These are phyloP conservation scores for Nesogale talazaci DNA, from an alignment of 2,113 vertebrate species.

Conservation along the genomic window DNA sequence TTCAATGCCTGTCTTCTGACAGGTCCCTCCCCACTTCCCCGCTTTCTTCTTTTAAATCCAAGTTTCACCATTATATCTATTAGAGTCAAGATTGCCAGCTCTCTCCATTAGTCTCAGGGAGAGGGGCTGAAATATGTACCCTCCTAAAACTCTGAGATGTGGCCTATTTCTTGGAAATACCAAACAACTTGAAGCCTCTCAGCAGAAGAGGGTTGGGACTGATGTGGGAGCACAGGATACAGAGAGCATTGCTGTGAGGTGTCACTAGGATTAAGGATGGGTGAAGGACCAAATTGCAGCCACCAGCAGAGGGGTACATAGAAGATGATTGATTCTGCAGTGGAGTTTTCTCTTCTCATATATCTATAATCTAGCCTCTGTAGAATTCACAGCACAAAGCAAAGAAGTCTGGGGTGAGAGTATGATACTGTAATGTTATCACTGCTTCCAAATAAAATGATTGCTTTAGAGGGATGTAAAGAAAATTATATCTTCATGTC, in stretches of 20 bases:
- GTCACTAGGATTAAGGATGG: neutral
- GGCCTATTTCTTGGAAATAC: neutral
- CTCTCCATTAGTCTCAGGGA: neutral
- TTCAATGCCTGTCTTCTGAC: too few species aligned
- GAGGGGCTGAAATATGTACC: neutral
- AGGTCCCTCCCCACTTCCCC: neutral
- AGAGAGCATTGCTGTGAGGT: neutral
- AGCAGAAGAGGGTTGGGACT: neutral
- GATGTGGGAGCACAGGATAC: neutral
- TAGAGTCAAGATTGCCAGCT: neutral
- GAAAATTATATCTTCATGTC: slow-evolving; percentile 1
- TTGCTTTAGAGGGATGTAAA: slow-evolving; percentile 8
- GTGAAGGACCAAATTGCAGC: neutral
- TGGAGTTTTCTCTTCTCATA: neutral
- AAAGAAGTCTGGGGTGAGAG: neutral
- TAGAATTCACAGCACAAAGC: neutral
- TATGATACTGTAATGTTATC: neutral
- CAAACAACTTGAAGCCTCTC: rapidly evolving
- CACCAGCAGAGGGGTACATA: neutral
- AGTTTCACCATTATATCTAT: neutral
- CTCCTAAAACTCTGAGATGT: neutral
- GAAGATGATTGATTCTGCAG: neutral
- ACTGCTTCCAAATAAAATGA: slow-evolving; percentile 5
- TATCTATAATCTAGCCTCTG: neutral
- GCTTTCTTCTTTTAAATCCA: neutral